A percentile compares a stretch with the other conserved stretches of the same genome.
Conservation (phyloP, 2,888 invertebrate species). For the Gymnosoma rotundatum region DNA sequence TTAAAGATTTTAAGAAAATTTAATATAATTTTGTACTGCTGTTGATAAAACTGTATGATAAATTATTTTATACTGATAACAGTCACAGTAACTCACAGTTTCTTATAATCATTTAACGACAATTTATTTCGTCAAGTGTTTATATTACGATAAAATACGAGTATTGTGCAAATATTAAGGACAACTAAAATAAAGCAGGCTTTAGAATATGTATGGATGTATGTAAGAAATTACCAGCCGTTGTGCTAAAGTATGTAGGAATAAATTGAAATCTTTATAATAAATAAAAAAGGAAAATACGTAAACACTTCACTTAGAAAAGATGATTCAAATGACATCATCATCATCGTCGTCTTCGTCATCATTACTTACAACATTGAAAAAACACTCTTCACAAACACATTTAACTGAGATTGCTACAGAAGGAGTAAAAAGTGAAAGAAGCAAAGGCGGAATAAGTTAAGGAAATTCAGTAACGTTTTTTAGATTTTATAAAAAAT, state of each 20-base stretch:
- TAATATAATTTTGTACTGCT: too few relatives aligned
- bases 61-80: too few relatives aligned
- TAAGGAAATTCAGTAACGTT: not conserved
- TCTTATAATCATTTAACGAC: too few relatives aligned
- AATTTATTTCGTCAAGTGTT: not conserved
- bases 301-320: constrained; percentile 33
- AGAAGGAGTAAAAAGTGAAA: not conserved
- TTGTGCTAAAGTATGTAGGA: constrained; percentile 13
- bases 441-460: not conserved
- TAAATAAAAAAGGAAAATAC: constrained; percentile 6
- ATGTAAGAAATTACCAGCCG: not conserved
- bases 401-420: not conserved
- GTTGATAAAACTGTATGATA: too few relatives aligned
- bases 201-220: not conserved
- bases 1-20: too few relatives aligned
- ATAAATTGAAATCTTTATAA: constrained; percentile 35
- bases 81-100: too few relatives aligned
- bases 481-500: too few relatives aligned
- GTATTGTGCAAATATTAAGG: not conserved
- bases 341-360: not conserved
- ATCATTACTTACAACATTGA: not conserved
- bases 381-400: constrained; percentile 3
- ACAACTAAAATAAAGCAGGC: not conserved
- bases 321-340: constrained; percentile 34
- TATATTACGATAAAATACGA: not conserved